Evolutionary conservation across 1,140 invertebrate genomes (phyloP), one percentile per base, ranked within the genome.

Genomic region (Pseudomyrmex gracilis): DNA sequence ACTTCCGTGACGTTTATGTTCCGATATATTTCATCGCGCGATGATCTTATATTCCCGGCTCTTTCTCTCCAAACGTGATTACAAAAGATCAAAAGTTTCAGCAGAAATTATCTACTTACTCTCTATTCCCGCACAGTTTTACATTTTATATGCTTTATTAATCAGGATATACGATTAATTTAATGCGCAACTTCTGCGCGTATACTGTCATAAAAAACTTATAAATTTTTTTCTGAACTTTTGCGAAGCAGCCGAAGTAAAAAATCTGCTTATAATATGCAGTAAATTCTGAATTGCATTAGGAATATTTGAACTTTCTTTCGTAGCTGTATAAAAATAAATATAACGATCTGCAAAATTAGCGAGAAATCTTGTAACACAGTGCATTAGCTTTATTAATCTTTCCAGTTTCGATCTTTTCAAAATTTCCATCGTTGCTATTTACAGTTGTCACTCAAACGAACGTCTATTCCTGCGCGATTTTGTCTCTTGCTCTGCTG

Each of bases 381-480:
- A 47, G 10, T 12, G 5, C 9, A 34, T 22, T 13, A 9, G 10
- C 34, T 10, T 34, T 2, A 17, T 7, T 22, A 24, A 12, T 13
- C 2, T 53, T 34, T 43, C 1, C 7, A 22, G 67, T 64, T 10
- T 63, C 12, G 45, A 77, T 64, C n/a, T 63, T 51, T 10, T 24
- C 34, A 1, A 63, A 68, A 78, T 78, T 17, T 22, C 10, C 8
- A 0, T 58, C 10, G 34, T 10, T 86, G 10, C 8, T 71, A n/a
- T 85, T 95, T 94, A 58, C 94, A 97, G 96, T 91, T 96, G 95
- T 85, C 97, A 98, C 90, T 98, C 98, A 34, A 98, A 98, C 93
- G 98, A 99, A 91, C 96, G 98, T n/a, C 96, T 98, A 64, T 99
- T 99, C 93, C 96, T 99, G 15, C 96, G 97, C 63, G 98, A 99